Evolutionary conservation across 2,113 vertebrate genomes (phyloP), one percentile per base, ranked within the genome.

Genomic region (Paradisaea rubra): DNA sequence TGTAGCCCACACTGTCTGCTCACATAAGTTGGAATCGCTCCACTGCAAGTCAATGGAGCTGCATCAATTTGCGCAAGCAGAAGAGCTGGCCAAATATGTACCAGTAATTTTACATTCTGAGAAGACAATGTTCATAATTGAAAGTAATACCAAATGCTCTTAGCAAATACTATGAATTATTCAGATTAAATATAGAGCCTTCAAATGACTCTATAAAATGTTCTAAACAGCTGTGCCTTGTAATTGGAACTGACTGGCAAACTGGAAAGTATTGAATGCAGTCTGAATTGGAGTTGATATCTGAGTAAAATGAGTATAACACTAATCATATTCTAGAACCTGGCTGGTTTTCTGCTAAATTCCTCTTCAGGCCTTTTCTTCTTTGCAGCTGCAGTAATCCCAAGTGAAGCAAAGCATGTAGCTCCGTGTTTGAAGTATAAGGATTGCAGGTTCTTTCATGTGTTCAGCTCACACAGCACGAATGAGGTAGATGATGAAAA

Each of bases 191-290:
- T 91, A 87, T 91, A 93, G 86, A 95, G 88, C 23, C 77, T 95
- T 95, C 92, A 94, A 97, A 94, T 80, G 79, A 86, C 94, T 96
- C 85, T 50, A 50, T 91, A 82, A 94, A 96, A 94, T 91, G 83
- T 76, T 91, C 63, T 94, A 91, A 97, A 95, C 97, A 97, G 95
- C 96, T 97, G 96, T 91, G 93, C 81, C 84, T 92, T 95, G 78
- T 96, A 95, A 97, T 97, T 97, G 86, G 84, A 94, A 93, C 61
- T 93, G 94, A 94, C 93, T 96, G 88, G 27, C 88, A 95, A 96
- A 93, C 65, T 93, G 88, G 31, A 86, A 95, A 96, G 39, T 77
- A 92, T 49, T 94, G 87, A 94, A 88, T 54, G 50, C 20, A 70
- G 50, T 94, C 79, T 78, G 88, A 86, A 92, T 95, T 81, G 91